These are phyloP conservation scores for Hirtodrosophila cameraria DNA, from an alignment of 2,888 invertebrate species.

Conservation along the genomic window DNA sequence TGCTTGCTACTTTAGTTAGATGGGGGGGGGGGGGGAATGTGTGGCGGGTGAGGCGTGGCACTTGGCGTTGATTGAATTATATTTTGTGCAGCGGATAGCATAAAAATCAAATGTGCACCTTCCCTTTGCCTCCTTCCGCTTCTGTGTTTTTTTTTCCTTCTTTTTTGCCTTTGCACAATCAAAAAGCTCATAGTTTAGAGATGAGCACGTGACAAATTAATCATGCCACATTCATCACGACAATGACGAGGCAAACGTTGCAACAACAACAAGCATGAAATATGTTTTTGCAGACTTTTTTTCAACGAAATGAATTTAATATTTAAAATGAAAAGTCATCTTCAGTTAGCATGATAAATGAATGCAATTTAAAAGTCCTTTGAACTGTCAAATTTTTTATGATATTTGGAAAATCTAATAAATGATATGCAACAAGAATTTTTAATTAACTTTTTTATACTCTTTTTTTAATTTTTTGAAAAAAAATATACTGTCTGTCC, in stretches of 20 bases:
- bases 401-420: too few relatives aligned
- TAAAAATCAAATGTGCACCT: conserved; percentile 68
- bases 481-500: too few relatives aligned
- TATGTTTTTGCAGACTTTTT: neutral
- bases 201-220: conserved; percentile 64
- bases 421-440: too few relatives aligned
- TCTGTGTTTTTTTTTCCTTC: conserved; percentile 6
- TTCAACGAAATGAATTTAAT: too few relatives aligned
- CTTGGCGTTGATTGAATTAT: conserved; percentile 79
- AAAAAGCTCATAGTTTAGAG: conserved; percentile 42
- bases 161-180: conserved; percentile 47
- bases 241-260: conserved; percentile 32
- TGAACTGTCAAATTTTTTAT: too few relatives aligned
- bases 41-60: conserved; percentile 60
- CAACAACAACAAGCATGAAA: neutral
- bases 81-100: conserved; percentile 73
- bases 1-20: conserved; percentile 21
- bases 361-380: too few relatives aligned
- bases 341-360: too few relatives aligned
- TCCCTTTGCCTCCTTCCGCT: neutral
- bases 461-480: too few relatives aligned
- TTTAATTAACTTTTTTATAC: too few relatives aligned
- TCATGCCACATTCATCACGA: conserved; percentile 53
- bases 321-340: too few relatives aligned
- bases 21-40: conserved; percentile 5